Percentiles rank a stretch among this genome's conserved stretches.
phyloP scores from a whole-genome alignment of 2,113 vertebrate genomes.

The Pungitius pungitius region DNA sequence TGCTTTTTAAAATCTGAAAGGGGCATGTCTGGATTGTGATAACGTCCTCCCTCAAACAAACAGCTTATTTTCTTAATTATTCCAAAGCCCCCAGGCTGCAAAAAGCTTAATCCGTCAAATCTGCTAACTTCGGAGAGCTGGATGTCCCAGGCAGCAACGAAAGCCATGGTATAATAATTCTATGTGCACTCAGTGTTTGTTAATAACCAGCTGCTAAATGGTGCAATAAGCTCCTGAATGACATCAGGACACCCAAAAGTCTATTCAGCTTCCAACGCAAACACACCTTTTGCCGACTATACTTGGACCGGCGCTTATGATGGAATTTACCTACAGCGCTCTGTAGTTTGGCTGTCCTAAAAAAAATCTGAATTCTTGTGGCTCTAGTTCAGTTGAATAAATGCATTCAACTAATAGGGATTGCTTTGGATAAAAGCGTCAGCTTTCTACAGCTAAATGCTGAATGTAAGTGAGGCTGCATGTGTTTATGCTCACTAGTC shows the following conservation, averaged over 20 bases:
- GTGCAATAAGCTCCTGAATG: too few species aligned
- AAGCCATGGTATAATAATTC: neutral
- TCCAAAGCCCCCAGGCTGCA: neutral
- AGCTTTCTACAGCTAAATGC: too few species aligned
- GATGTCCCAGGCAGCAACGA: constrained; percentile 1
- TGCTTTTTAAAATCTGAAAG: neutral
- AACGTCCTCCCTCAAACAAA: neutral
- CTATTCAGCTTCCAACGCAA: too few species aligned
- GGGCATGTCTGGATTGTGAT: neutral
- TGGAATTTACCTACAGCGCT: too few species aligned
- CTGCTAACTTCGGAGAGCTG: constrained; percentile 13
- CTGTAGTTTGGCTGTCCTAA: too few species aligned
- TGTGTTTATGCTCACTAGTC: constrained; percentile 10
- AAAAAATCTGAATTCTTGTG: too few species aligned
- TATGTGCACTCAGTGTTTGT: constrained; percentile 21
- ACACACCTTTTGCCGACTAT: too few species aligned
- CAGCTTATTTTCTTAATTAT: constrained; percentile 13
- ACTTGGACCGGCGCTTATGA: too few species aligned
- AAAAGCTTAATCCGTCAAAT: constrained; percentile 34
- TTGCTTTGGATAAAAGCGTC: too few species aligned
- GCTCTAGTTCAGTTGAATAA: too few species aligned
- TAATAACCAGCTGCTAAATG: neutral
- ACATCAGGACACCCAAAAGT: too few species aligned
- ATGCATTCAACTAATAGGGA: too few species aligned
- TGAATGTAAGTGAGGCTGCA: constrained; percentile 15